phyloP scores from a whole-genome alignment of 2,797 vertebrate species.

The Parambassis ranga region DNA sequence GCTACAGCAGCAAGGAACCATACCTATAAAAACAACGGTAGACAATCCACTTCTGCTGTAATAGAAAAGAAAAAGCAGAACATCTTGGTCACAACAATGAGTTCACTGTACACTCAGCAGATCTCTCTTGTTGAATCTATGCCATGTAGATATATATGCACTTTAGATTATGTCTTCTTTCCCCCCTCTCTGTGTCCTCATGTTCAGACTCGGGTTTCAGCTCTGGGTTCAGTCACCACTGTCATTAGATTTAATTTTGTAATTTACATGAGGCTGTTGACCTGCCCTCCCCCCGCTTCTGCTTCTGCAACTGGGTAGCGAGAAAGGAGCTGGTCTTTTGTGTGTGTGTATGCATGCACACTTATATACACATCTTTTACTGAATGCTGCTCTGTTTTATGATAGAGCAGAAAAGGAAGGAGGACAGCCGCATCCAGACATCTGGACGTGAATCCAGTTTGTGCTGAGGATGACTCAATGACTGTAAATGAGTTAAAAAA shows the following conservation, averaged over 20 bases:
- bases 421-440: not conserved
- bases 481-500: too few relatives aligned
- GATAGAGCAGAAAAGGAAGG: slow-evolving; percentile 3
- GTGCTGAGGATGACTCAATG: rapidly evolving
- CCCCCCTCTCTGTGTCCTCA: not conserved
- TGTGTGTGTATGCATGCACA: not conserved
- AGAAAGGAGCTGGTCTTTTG: too few relatives aligned
- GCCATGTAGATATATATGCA: too few relatives aligned
- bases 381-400: slow-evolving; percentile 49
- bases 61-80: too few relatives aligned
- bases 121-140: too few relatives aligned
- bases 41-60: too few relatives aligned
- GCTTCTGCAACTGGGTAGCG: too few relatives aligned
- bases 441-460: not conserved
- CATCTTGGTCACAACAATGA: too few relatives aligned
- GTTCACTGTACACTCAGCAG: too few relatives aligned
- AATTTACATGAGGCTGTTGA: slow-evolving; percentile 56
- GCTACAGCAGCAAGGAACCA: too few relatives aligned
- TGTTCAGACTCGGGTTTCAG: slow-evolving; percentile 30
- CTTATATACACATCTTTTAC: not conserved
- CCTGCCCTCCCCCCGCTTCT: slow-evolving; percentile 24
- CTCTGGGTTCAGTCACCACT: slow-evolving; percentile 38
- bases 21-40: too few relatives aligned
- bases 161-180: not conserved
- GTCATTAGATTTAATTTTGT: slow-evolving; percentile 69